Conservation (phyloP, 37 sponge, comb jelly and placozoan species). For the Haliclona indistincta region DNA sequence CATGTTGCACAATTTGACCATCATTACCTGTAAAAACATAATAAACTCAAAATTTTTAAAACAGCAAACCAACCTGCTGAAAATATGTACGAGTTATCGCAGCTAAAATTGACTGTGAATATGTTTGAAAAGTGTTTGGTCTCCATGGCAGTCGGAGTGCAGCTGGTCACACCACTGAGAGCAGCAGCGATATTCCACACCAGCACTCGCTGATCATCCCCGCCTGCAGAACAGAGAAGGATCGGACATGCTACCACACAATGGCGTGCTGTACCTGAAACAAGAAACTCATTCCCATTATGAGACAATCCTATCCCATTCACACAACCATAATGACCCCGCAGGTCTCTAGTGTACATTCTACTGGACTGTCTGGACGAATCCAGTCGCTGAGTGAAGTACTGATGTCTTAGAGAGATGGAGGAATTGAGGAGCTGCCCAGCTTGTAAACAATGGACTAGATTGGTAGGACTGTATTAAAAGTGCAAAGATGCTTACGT, state of each 20-base stretch:
- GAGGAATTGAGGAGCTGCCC: no score
- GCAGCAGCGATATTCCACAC: constrained; percentile 45
- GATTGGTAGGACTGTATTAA: no score
- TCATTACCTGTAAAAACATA: constrained; percentile 49
- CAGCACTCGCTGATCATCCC: constrained; percentile 58
- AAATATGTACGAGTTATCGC: constrained; percentile 37
- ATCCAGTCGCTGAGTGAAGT: background rate
- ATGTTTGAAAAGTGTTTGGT: constrained; percentile 48
- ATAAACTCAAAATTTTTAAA: background rate
- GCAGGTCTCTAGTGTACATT: constrained; percentile 30
- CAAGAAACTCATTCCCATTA: constrained; percentile 35
- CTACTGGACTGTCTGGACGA: background rate
- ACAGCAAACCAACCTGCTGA: constrained; percentile 37
- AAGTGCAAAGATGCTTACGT: no score
- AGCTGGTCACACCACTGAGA: background rate
- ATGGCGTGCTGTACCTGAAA: constrained; percentile 12
- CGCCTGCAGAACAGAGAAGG: constrained; percentile 18
- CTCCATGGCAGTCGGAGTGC: constrained; percentile 16
- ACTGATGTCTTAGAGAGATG: constrained; percentile 18
- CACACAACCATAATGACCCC: constrained; percentile 60
- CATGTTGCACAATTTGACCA: constrained; percentile 46
- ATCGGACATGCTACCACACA: background rate
- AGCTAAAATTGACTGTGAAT: constrained; percentile 50
- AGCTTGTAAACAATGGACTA: no score
- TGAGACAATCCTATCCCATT: constrained; percentile 61